phyloP scores from a whole-genome alignment of 2,888 invertebrate species.

The Pteria penguin region DNA sequence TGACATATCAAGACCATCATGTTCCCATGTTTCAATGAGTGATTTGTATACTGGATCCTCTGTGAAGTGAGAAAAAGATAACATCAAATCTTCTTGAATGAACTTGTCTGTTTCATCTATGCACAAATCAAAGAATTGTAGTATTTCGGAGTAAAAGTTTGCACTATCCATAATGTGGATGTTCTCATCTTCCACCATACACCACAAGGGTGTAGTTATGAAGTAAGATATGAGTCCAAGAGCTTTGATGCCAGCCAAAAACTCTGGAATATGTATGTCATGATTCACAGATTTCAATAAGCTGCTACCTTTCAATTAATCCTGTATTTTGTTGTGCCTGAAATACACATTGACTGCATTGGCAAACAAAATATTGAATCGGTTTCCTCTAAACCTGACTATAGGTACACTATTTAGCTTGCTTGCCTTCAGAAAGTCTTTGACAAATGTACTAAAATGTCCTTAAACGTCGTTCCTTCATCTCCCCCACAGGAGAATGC shows the following conservation, averaged over 20 bases:
- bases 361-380: constrained; percentile 49
- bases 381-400: constrained; percentile 43
- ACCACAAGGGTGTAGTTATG: constrained; percentile 39
- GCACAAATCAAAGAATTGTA: constrained; percentile 20
- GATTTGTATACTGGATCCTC: constrained; percentile 23
- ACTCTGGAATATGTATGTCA: constrained; percentile 46
- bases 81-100: not conserved
- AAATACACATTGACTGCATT: constrained; percentile 40
- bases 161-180: constrained; percentile 35
- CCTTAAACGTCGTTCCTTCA: constrained; percentile 23
- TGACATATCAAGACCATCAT: constrained; percentile 25
- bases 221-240: constrained; percentile 47
- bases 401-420: constrained; percentile 32
- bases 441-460: constrained; percentile 25
- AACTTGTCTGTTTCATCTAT: constrained; percentile 30
- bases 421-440: constrained; percentile 38
- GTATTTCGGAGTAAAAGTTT: constrained; percentile 29
- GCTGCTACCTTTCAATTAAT: constrained; percentile 39
- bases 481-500: constrained; percentile 19
- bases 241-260: constrained; percentile 48
- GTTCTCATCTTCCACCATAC: constrained; percentile 30
- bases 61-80: not conserved
- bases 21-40: constrained; percentile 36
- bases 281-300: constrained; percentile 41
- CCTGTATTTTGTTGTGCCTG: constrained; percentile 26